Evolutionary conservation across 2,888 invertebrate species (phyloP).

Genomic region (Amiota minor): DNA sequence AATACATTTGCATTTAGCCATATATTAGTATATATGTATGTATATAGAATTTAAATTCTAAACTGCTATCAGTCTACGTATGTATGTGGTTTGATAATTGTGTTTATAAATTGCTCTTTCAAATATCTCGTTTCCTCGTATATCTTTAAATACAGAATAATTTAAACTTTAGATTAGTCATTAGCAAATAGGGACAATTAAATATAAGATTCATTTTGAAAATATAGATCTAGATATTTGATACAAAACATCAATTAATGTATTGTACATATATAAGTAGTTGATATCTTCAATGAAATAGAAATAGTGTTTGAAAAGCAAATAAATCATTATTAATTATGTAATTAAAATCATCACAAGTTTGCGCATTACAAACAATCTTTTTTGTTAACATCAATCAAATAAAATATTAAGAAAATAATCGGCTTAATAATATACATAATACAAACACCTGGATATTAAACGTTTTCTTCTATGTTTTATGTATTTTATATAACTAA

Average conservation of each 20-base stretch:
- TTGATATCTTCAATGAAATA: too few species aligned
- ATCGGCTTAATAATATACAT: background rate
- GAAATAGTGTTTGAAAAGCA: too few species aligned
- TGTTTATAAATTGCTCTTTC: constrained; percentile 20
- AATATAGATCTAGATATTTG: too few species aligned
- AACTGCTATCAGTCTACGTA: constrained; percentile 70
- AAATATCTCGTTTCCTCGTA: background rate
- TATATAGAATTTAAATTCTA: constrained; percentile 59
- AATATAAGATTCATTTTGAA: too few species aligned
- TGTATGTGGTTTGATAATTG: constrained; percentile 47
- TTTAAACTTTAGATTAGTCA: too few species aligned
- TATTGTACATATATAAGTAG: too few species aligned
- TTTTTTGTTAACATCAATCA: too few species aligned
- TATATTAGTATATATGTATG: constrained; percentile 45
- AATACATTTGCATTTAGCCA: background rate
- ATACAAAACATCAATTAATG: too few species aligned
- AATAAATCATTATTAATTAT: too few species aligned
- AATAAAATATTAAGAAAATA: too few species aligned
- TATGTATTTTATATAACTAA: constrained; percentile 35
- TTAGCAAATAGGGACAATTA: too few species aligned
- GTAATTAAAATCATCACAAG: constrained; percentile 17
- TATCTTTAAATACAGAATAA: background rate
- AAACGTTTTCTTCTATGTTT: background rate
- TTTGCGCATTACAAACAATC: background rate
- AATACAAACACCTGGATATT: background rate